These are phyloP conservation scores for Neolamprologus ventralis DNA, from an alignment of 2,113 vertebrate species.

Conservation along the genomic window DNA sequence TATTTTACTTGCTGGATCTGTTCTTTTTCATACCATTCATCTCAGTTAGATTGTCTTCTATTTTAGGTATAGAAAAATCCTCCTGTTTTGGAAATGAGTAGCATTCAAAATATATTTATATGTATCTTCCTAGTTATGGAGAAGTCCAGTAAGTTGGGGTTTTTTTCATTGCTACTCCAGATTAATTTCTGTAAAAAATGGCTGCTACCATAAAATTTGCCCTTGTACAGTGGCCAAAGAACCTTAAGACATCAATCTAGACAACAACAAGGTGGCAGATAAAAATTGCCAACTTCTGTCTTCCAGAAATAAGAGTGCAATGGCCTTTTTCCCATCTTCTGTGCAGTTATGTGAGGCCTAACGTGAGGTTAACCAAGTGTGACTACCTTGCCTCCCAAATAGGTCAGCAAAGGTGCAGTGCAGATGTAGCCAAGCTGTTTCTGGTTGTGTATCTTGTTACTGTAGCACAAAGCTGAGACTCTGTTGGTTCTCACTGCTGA, in stretches of 20 bases:
- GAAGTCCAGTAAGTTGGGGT: not conserved
- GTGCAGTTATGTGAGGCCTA: not conserved
- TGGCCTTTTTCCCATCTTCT: not conserved
- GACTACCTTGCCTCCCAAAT: not conserved
- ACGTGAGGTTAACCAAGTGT: not conserved
- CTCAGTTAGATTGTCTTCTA: not conserved
- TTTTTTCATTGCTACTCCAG: not conserved
- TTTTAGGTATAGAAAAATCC: not conserved
- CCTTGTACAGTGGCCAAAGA: not conserved
- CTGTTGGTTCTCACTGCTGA: not conserved
- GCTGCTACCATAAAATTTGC: not conserved
- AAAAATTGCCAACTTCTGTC: not conserved
- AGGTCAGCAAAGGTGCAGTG: not conserved
- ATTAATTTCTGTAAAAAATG: slow-evolving; percentile 4
- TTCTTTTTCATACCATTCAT: not conserved
- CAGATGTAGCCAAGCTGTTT: not conserved
- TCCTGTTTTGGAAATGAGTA: not conserved
- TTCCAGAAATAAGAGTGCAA: not conserved
- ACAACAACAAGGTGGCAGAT: slow-evolving; percentile 3
- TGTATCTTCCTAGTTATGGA: not conserved
- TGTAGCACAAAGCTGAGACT: not conserved
- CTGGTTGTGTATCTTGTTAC: not conserved
- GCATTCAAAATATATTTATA: not conserved
- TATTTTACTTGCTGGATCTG: not conserved
- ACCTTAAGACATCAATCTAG: not conserved